These are phyloP conservation scores for Prionailurus bengalensis DNA, from an alignment of 2,113 vertebrate species.

Conservation along the genomic window DNA sequence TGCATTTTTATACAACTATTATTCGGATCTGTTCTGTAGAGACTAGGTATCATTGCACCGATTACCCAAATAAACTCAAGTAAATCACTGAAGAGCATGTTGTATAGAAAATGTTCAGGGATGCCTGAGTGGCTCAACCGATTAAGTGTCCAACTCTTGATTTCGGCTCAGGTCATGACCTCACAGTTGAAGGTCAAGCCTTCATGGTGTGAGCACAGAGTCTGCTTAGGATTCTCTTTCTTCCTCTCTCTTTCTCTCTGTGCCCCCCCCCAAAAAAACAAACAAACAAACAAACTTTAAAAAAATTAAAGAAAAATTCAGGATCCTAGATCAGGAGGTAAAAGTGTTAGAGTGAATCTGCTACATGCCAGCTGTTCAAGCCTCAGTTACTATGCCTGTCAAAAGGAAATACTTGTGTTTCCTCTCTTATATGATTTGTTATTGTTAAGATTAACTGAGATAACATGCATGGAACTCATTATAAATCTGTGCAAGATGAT, in stretches of 20 bases:
- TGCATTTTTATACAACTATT: conserved; percentile 27
- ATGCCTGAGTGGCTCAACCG: too few species aligned
- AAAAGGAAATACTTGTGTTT: background rate
- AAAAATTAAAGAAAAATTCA: background rate
- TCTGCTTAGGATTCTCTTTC: too few species aligned
- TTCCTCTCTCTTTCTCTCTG: too few species aligned
- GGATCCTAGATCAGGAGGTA: background rate
- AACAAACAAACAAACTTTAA: too few species aligned
- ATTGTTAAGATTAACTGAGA: background rate
- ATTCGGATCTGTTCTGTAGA: background rate
- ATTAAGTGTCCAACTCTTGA: too few species aligned
- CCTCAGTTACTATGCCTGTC: background rate
- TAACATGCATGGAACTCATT: background rate
- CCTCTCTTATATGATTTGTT: background rate
- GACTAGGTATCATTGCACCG: background rate
- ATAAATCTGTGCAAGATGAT: background rate
- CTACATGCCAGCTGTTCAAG: background rate
- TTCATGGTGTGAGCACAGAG: too few species aligned
- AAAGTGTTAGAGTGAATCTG: background rate
- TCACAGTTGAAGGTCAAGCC: too few species aligned
- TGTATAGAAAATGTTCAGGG: background rate
- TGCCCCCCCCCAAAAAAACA: too few species aligned
- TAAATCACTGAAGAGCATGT: background rate
- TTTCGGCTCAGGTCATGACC: too few species aligned
- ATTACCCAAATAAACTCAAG: conserved; percentile 4